Percentiles rank a stretch among this genome's conserved stretches.
These are phyloP conservation scores for Apodemia duryi DNA, from an alignment of 2,888 invertebrate genomes.

Conservation along the genomic window DNA sequence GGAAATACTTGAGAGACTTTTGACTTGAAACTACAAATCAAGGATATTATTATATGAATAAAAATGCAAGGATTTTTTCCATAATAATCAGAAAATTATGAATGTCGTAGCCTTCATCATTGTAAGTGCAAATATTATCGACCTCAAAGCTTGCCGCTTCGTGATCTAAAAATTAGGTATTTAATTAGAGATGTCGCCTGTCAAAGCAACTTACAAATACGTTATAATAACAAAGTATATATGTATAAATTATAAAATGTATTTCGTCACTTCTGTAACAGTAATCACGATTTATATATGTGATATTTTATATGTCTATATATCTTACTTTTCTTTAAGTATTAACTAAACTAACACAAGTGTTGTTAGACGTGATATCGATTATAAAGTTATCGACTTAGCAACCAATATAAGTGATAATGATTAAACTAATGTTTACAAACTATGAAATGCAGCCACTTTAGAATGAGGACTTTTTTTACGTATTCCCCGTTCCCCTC, in stretches of 20 bases:
- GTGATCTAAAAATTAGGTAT: slow-evolving; percentile 58
- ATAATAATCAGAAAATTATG: slow-evolving; percentile 10
- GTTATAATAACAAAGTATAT: slow-evolving; percentile 13
- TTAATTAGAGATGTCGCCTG: slow-evolving; percentile 51
- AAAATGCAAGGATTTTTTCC: slow-evolving; percentile 22
- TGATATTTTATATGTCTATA: background rate
- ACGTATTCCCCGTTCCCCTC: background rate
- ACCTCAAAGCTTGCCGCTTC: slow-evolving; percentile 37
- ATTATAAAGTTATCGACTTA: background rate
- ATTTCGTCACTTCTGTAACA: slow-evolving; percentile 14
- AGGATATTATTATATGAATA: slow-evolving; percentile 23
- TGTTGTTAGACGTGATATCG: background rate
- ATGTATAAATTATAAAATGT: slow-evolving; percentile 10
- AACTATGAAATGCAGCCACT: background rate
- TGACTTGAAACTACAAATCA: slow-evolving; percentile 18
- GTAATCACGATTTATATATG: slow-evolving; percentile 1
- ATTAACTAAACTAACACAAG: background rate
- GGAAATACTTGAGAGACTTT: background rate
- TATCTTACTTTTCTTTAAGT: background rate
- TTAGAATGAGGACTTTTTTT: background rate
- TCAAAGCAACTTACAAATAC: slow-evolving; percentile 32
- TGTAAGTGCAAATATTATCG: slow-evolving; percentile 31
- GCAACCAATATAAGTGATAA: background rate
- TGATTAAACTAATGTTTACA: background rate
- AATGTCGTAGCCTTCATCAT: slow-evolving; percentile 1